These are phyloP conservation scores for Drosophila simulans DNA, from an alignment of 1,140 invertebrate genomes.

Conservation along the genomic window DNA sequence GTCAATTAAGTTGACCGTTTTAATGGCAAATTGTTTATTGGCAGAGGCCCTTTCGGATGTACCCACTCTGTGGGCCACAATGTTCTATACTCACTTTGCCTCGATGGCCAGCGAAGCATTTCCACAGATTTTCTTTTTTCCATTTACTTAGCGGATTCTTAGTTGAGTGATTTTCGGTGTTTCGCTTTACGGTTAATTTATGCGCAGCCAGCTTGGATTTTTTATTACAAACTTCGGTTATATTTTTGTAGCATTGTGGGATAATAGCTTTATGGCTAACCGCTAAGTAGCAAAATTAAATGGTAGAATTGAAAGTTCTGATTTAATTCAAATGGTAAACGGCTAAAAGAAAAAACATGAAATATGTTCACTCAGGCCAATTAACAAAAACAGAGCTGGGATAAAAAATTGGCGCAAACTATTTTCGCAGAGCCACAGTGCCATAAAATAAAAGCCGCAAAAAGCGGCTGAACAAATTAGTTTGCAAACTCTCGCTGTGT, in stretches of 20 bases:
- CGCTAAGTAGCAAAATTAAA: constrained; percentile 30
- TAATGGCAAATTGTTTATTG: background rate
- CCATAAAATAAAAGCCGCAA: constrained; percentile 11
- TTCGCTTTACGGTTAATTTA: constrained; percentile 59
- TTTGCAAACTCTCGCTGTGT: constrained; percentile 1
- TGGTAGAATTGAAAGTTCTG: background rate
- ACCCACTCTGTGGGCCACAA: constrained; percentile 18
- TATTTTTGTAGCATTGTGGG: constrained; percentile 19
- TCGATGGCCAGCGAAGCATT: constrained; percentile 40
- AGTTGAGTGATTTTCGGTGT: constrained; percentile 62
- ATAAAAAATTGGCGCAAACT: background rate
- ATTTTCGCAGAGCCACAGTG: constrained; percentile 1
- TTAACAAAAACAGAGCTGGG: background rate
- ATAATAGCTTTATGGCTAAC: constrained; percentile 36
- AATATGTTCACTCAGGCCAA: background rate
- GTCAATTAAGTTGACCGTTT: constrained; percentile 32
- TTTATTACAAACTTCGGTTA: constrained; percentile 7
- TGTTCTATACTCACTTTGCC: constrained; percentile 29
- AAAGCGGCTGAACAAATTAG: constrained; percentile 8
- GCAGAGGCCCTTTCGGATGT: constrained; percentile 4
- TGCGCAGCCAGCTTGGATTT: constrained; percentile 18
- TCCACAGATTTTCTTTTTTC: constrained; percentile 34
- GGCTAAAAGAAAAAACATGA: background rate
- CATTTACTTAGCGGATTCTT: constrained; percentile 38
- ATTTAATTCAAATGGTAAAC: background rate